Evolutionary conservation across 2,113 vertebrate genomes (phyloP), one percentile per base, ranked within the genome.

Genomic region (Rousettus leschenaultii): DNA sequence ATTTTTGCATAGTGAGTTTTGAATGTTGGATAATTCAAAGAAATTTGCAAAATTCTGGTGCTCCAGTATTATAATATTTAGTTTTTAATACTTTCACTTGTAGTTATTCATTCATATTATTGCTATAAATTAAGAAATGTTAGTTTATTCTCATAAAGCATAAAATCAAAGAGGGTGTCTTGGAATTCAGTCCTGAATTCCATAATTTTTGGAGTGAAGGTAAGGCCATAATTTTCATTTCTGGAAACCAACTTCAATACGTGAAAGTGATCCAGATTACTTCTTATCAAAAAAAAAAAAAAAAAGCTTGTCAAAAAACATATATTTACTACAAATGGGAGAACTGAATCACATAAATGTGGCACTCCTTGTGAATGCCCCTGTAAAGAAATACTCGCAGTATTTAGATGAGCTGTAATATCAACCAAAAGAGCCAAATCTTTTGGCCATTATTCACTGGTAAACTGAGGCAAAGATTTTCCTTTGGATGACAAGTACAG

Each of bases 141-240:
- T 51, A 53, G 33, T 43, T 78, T 24, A 61, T 91, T 94, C 89
- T 74, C 18, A 73, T 73, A 84, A 96, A 74, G 38, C n/a, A 8
- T 71, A 93, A 65, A 92, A 61, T 78, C 7, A 89, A 77, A 89
- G 35, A 68, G 6, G 14, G 16, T 51, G 13, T 55, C 48, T 95
- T 95, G 35, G 48, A 86, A 96, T 83, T 94, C 45, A 82, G 35
- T 83, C 66, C 66, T 86, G 95, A 91, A 94, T 77, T 66, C 38
- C n/a, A 80, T 38, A 78, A 86, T 66, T 77, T 91, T 35, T 38
- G 55, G n/a, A 93, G 86, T 86, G 33, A 86, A 70, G 15, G 43
- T 87, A 83, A 95, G 84, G 38, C 13, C 12, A 30, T 77, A 68
- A 75, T 95, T 95, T 86, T 95, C n/a, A 95, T 88, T 71, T 88